A percentile compares a stretch with the other conserved stretches of the same genome.
phyloP scores from a whole-genome alignment of 2,797 vertebrate genomes.

The Dryobates pubescens region DNA sequence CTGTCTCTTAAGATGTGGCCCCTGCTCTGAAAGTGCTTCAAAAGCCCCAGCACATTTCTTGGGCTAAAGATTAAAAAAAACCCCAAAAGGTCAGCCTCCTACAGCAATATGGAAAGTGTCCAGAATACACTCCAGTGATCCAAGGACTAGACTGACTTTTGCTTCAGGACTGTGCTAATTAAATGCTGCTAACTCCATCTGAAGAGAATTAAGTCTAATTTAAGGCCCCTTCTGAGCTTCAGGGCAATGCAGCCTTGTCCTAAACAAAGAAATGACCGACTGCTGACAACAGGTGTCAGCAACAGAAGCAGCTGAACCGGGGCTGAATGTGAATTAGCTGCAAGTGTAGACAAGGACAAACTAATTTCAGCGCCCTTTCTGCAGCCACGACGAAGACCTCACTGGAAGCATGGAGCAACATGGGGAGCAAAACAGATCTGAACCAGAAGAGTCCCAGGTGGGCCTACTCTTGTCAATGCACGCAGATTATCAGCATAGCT shows the following conservation, averaged over 20 bases:
- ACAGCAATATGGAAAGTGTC: slow-evolving; percentile 49
- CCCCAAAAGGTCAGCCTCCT: slow-evolving; percentile 30
- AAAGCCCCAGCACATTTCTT: slow-evolving; percentile 44
- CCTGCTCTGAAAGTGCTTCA: slow-evolving; percentile 26
- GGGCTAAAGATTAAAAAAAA: slow-evolving; percentile 5
- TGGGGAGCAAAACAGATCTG: neutral
- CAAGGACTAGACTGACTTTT: slow-evolving; percentile 53
- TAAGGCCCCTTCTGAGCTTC: slow-evolving; percentile 53
- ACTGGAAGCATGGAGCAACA: neutral
- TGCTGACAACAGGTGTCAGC: slow-evolving; percentile 71
- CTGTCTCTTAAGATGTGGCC: slow-evolving; percentile 26
- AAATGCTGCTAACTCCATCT: slow-evolving; percentile 65
- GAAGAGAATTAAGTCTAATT: slow-evolving; percentile 65
- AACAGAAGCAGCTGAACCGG: neutral
- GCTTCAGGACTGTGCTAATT: slow-evolving; percentile 55
- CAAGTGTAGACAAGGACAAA: slow-evolving; percentile 40
- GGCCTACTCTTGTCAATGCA: neutral
- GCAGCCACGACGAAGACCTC: neutral
- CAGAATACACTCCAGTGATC: slow-evolving; percentile 21
- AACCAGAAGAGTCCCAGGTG: neutral
- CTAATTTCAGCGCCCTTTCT: neutral
- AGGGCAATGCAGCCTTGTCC: slow-evolving; percentile 34
- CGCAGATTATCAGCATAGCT: neutral
- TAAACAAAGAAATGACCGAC: slow-evolving; percentile 51
- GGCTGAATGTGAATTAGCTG: slow-evolving; percentile 37